phyloP scores from a whole-genome alignment of 2,113 vertebrate genomes.

The Pseudolaguvia tuberculata region DNA sequence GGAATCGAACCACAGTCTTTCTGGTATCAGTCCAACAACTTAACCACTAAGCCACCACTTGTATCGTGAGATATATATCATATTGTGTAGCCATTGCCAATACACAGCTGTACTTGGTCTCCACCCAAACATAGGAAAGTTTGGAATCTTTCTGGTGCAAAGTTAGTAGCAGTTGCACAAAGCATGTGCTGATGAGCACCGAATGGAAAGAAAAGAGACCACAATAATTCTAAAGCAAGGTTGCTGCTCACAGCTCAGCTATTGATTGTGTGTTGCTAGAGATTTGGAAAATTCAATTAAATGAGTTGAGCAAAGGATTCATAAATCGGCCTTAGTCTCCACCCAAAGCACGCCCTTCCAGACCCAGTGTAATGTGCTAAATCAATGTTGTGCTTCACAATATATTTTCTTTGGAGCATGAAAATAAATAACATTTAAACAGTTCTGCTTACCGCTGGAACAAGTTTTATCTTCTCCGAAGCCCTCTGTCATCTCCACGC shows the following conservation, averaged over 20 bases:
- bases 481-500: slow-evolving; percentile 82
- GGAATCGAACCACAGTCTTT: no score
- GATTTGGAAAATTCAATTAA: slow-evolving; percentile 99
- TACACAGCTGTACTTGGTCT: no score
- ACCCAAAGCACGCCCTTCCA: slow-evolving; percentile 78
- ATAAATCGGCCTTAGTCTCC: slow-evolving; percentile 91
- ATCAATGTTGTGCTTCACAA: slow-evolving; percentile 99
- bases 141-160: slow-evolving; percentile 37
- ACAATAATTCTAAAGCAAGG: slow-evolving; percentile 99
- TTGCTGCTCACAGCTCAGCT: slow-evolving; percentile 82
- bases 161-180: slow-evolving; percentile 75
- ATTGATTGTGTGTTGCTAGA: slow-evolving; percentile 99
- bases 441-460: slow-evolving; percentile 99
- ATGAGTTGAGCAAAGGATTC: slow-evolving; percentile 99
- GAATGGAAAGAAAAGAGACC: slow-evolving; percentile 89
- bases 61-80: no score
- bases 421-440: slow-evolving; percentile 99
- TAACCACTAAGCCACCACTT: no score
- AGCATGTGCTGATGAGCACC: slow-evolving; percentile 99
- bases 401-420: slow-evolving; percentile 99
- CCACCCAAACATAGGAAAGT: background rate
- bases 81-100: no score
- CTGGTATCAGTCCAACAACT: no score
- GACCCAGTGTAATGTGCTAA: slow-evolving; percentile 95
- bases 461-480: slow-evolving; percentile 94